Base-by-base conservation (phyloP, 2,113 vertebrate species). In the Phasianus colchicus region DNA sequence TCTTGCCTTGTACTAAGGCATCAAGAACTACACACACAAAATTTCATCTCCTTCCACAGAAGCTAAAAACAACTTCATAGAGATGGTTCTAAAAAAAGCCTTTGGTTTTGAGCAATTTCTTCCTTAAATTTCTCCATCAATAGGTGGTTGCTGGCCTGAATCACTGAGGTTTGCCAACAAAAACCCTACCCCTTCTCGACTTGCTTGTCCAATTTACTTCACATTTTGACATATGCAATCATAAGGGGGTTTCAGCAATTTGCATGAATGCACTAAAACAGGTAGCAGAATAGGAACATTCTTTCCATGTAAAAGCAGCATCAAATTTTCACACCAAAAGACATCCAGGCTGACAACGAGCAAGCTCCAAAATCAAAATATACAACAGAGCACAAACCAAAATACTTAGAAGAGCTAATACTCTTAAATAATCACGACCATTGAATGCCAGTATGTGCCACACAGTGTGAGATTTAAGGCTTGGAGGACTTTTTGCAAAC, bases 181-280 rank as follows among this genome's bases (percentile, higher is more conserved):
- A 89, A 30, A 14, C 13, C 22, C 21, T 61, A 24, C 5, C 16
- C 69, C 72, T 83, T 73, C 85, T 77, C 48, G 19, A 70, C 52
- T 60, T 34, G 24, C n/a, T 67, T 74, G 50, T 32, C 17, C 1
- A 4, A 34, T 74, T 66, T 69, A 55, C 60, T 85, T 63, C 52
- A 74, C 2, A 1, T 50, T 94, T 85, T 91, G 55, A 85, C 72
- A 47, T 77, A 80, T 88, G 14, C 74, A 42, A 83, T 89, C 50
- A 70, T 66, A 45, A 89, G 89, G 91, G 95, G 72, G 21, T 95
- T 96, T 96, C 85, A 89, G 38, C 42, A 78, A 95, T 95, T 96
- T 96, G 91, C 96, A 96, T 96, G 85, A 92, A 71, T 15, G 38
- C 16, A 6, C 91, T 83, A 94, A 94, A 96, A 88, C 32, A 86